phyloP scores from a whole-genome alignment of 2,113 vertebrate genomes.

The Gallinago media region DNA sequence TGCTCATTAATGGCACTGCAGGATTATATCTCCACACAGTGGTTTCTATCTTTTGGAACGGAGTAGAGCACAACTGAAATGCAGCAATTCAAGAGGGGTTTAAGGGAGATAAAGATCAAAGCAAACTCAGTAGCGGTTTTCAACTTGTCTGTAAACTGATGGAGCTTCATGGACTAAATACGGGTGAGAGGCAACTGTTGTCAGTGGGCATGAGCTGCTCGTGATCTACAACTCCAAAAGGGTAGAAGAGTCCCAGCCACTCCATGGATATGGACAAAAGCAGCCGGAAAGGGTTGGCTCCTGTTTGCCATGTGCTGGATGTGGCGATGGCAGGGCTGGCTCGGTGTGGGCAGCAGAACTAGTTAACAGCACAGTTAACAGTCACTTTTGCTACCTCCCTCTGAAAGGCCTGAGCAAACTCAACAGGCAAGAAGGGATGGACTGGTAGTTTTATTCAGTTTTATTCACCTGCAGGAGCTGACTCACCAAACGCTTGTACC shows the following conservation, averaged over 20 bases:
- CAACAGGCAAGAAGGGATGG: background rate
- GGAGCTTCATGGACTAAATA: background rate
- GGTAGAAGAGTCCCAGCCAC: background rate
- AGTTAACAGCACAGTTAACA: background rate
- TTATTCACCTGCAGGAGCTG: background rate
- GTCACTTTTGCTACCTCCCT: background rate
- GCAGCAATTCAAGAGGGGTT: background rate
- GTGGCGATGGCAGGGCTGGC: rapidly evolving
- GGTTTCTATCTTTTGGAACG: background rate
- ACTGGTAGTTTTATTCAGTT: background rate
- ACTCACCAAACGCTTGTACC: background rate
- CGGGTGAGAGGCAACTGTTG: background rate
- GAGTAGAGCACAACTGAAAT: background rate
- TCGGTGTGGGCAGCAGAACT: background rate
- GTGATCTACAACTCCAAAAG: background rate
- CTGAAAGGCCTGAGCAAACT: background rate
- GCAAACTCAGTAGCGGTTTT: background rate
- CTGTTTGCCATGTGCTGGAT: background rate
- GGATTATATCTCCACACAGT: conserved; percentile 28
- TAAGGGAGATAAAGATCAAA: background rate
- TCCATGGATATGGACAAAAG: background rate
- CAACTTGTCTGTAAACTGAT: background rate
- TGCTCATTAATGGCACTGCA: conserved; percentile 57
- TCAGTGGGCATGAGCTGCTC: background rate
- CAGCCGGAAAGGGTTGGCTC: background rate